Evolutionary conservation across 2,797 vertebrate genomes (phyloP).

Genomic region (Pristis pectinata): DNA sequence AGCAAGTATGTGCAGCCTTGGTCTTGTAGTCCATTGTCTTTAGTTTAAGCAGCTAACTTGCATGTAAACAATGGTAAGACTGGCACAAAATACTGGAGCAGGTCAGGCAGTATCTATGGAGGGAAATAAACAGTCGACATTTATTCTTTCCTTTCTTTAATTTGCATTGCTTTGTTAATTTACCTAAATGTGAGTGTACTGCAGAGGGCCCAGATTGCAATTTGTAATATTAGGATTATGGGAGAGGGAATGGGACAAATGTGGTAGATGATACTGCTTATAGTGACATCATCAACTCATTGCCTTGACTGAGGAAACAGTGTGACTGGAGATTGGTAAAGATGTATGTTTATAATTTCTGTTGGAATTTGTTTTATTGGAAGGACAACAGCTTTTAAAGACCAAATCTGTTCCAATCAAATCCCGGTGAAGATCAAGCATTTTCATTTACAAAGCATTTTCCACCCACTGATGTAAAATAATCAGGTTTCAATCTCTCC

Average conservation of each 20-base stretch:
- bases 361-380: too few relatives aligned
- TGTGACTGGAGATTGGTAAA: background rate
- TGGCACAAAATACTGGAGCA: too few relatives aligned
- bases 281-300: background rate
- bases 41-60: too few relatives aligned
- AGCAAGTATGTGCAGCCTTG: background rate
- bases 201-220: background rate
- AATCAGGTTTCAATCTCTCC: background rate
- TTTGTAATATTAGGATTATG: background rate
- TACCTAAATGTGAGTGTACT: too few relatives aligned
- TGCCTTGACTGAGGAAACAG: background rate
- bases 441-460: background rate
- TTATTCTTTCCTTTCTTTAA: background rate
- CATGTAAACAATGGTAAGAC: background rate
- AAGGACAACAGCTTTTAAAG: background rate
- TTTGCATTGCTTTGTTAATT: background rate
- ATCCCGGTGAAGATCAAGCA: background rate
- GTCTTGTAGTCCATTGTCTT: background rate
- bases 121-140: too few relatives aligned
- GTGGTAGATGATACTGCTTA: background rate
- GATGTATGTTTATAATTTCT: background rate
- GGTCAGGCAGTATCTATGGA: too few relatives aligned
- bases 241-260: background rate
- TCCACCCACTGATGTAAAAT: conserved; percentile 16
- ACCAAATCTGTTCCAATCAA: background rate